A percentile compares a stretch with the other conserved stretches of the same genome.
Conservation (phyloP, 2,797 vertebrate species). For the Crenuchus spilurus region DNA sequence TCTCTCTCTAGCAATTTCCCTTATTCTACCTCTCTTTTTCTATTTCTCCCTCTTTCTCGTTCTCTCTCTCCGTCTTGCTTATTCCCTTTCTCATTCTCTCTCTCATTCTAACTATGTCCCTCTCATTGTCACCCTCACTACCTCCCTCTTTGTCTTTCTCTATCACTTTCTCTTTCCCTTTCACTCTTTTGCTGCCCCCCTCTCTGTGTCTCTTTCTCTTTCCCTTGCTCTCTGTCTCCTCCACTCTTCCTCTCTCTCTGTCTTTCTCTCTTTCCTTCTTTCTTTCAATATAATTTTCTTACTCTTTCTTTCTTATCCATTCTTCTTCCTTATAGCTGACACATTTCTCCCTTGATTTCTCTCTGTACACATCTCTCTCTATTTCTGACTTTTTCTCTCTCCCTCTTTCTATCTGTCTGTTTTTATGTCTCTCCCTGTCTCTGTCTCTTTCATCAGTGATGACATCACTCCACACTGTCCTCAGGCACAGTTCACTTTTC, state of each 20-base stretch:
- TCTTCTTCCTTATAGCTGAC: too few relatives aligned
- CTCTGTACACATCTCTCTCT: too few relatives aligned
- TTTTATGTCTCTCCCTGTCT: not conserved
- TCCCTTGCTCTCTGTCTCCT: not conserved
- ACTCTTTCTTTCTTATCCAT: too few relatives aligned
- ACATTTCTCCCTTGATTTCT: too few relatives aligned
- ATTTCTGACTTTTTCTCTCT: not conserved
- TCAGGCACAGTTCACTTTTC: conserved; percentile 18
- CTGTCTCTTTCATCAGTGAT: not conserved
- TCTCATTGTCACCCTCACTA: not conserved
- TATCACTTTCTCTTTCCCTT: not conserved
- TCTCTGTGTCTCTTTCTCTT: not conserved
- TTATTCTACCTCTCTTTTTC: not conserved
- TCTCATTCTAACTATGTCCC: not conserved
- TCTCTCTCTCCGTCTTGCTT: not conserved
- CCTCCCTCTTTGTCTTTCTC: not conserved
- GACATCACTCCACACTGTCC: conserved; percentile 15
- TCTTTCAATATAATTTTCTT: too few relatives aligned
- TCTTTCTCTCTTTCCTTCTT: not conserved
- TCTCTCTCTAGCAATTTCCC: not conserved
- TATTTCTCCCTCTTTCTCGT: not conserved
- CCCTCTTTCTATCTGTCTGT: not conserved
- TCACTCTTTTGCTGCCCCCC: too few relatives aligned
- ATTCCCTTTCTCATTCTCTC: not conserved
- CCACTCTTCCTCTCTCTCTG: not conserved